Conservation (phyloP, 2,888 invertebrate species). For the Halocaridina rubra region DNA sequence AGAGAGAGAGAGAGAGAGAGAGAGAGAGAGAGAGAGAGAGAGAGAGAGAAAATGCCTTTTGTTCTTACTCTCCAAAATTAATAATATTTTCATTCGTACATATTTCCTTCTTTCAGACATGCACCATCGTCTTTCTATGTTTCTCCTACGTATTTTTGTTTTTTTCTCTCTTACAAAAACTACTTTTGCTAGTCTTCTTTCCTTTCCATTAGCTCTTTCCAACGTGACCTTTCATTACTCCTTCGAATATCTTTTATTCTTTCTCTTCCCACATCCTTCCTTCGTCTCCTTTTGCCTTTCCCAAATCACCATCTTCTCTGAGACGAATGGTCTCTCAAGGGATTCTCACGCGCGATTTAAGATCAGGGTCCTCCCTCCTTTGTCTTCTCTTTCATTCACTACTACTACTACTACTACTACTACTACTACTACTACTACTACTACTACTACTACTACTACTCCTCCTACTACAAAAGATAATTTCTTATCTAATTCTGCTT, state of each 20-base stretch:
- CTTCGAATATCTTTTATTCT: too few relatives aligned
- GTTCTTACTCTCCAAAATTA: too few relatives aligned
- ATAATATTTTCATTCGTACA: constrained; percentile 27
- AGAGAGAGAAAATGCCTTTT: not conserved
- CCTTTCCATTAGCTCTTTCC: not conserved
- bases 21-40: not conserved
- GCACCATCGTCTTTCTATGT: constrained; percentile 32
- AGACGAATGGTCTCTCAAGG: too few relatives aligned
- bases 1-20: not conserved
- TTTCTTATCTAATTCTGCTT: too few relatives aligned
- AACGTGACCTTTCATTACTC: not conserved
- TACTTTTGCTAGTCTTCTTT: not conserved
- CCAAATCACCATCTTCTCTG: not conserved
- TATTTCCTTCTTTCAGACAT: constrained; percentile 36
- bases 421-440: not conserved
- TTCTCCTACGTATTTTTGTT: not conserved
- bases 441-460: not conserved
- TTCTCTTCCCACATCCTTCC: not conserved
- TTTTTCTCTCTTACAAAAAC: not conserved
- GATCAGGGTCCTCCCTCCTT: too few relatives aligned
- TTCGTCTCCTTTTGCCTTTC: not conserved
- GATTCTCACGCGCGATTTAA: too few relatives aligned
- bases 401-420: not conserved
- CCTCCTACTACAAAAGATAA: too few relatives aligned
- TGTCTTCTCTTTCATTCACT: not conserved